Conservation (phyloP, 2,797 vertebrate species). For the Melanotaenia parkinsoni region DNA sequence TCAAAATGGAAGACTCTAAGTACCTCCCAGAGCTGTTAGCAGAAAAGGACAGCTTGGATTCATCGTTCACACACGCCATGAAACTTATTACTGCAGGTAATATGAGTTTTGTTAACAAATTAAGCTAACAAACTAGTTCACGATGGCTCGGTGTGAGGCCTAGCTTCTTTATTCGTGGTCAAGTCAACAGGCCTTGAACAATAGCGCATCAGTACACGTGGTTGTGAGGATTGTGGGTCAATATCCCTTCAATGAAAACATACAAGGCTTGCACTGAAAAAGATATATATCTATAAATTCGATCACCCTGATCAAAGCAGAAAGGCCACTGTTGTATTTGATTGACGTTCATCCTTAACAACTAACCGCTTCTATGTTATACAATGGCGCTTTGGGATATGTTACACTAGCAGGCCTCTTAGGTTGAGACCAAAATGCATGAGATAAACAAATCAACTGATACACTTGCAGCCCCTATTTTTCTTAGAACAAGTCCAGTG, state of each 20-base stretch:
- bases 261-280: not conserved
- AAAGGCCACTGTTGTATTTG: not conserved
- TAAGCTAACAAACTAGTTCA: not conserved
- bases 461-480: not conserved
- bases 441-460: no score
- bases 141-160: conserved; percentile 22
- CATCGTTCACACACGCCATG: conserved; percentile 96
- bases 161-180: not conserved
- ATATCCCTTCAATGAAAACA: not conserved
- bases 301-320: not conserved
- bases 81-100: conserved; percentile 92
- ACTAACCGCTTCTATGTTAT: not conserved
- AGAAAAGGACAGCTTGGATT: conserved; percentile 96
- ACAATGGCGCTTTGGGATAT: not conserved
- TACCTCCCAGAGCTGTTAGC: conserved; percentile 96
- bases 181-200: conserved; percentile 42
- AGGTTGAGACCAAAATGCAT: not conserved
- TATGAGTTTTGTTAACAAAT: not conserved
- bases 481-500: not conserved
- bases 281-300: not conserved
- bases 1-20: conserved; percentile 93
- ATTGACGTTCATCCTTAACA: not conserved
- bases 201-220: conserved; percentile 67
- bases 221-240: conserved; percentile 28
- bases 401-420: not conserved